These are phyloP conservation scores for Meiosimyza decipiens DNA, from an alignment of 2,888 invertebrate species.

Conservation along the genomic window DNA sequence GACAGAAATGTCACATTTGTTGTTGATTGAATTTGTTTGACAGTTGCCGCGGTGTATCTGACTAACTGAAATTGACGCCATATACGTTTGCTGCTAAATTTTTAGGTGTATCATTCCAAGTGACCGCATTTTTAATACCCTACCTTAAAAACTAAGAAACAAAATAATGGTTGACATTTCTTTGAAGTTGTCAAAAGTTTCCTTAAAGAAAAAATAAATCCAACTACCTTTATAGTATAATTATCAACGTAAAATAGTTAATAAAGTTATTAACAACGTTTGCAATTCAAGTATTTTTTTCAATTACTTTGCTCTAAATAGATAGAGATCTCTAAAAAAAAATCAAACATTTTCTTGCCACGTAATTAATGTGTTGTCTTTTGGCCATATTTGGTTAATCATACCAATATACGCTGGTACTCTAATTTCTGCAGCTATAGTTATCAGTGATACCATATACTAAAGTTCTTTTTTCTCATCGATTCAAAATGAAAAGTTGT, in stretches of 20 bases:
- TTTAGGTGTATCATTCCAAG: too few species aligned
- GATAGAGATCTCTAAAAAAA: constrained; percentile 5
- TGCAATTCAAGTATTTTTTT: constrained; percentile 12
- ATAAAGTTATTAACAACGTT: constrained; percentile 23
- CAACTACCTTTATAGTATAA: neutral
- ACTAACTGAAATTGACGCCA: neutral
- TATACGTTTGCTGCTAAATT: too few species aligned
- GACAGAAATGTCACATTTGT: constrained; percentile 7
- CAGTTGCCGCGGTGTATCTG: constrained; percentile 8
- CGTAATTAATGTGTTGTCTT: too few species aligned
- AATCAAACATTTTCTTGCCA: neutral
- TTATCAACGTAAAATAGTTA: constrained; percentile 14
- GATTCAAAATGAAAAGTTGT: too few species aligned
- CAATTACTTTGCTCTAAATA: constrained; percentile 1
- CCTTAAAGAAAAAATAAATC: neutral
- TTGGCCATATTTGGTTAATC: too few species aligned
- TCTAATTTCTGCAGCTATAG: too few species aligned
- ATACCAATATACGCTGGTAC: too few species aligned
- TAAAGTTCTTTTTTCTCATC: too few species aligned
- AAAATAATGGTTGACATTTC: too few species aligned
- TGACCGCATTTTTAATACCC: too few species aligned
- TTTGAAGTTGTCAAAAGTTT: neutral
- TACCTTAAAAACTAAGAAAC: too few species aligned
- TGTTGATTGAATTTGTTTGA: constrained; percentile 26
- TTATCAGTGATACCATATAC: too few species aligned